Conservation (phyloP, 2,113 vertebrate species). For the Ursus arctos region DNA sequence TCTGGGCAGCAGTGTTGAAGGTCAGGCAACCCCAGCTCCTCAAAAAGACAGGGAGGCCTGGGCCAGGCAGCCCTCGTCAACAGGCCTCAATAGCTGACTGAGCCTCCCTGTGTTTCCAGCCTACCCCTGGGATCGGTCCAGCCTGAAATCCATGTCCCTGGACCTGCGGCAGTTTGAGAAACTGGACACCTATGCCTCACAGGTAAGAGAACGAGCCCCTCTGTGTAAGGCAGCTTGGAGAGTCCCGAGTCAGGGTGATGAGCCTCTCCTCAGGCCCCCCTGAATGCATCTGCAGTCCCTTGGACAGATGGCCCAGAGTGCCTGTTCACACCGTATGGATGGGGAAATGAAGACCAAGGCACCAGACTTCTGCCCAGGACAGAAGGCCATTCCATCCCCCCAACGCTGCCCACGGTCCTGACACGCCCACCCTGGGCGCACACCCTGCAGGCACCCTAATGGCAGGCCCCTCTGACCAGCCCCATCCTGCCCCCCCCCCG, state of each 20-base stretch:
- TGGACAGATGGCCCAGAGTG: neutral
- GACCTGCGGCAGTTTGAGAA: slow-evolving; percentile 90
- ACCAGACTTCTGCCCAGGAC: neutral
- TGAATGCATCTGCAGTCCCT: neutral
- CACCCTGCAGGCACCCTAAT: accelerated
- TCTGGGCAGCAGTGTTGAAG: neutral
- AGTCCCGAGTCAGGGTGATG: neutral
- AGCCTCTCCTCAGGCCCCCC: neutral
- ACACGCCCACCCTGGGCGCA: accelerated
- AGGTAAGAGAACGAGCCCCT: slow-evolving; percentile 83
- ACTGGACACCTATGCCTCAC: slow-evolving; percentile 88
- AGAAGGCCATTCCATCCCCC: neutral
- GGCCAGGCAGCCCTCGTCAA: neutral
- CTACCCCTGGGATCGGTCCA: slow-evolving; percentile 91
- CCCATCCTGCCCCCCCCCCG: neutral
- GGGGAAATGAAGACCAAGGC: neutral
- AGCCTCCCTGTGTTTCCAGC: slow-evolving; percentile 83
- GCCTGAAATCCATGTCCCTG: slow-evolving; percentile 90
- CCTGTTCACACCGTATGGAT: neutral
- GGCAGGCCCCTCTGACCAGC: neutral
- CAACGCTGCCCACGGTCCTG: neutral
- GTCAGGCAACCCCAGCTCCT: neutral
- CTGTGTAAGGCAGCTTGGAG: neutral
- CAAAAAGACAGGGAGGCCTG: neutral
- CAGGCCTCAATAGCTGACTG: neutral